These are phyloP conservation scores for Leptinotarsa juncta DNA, from an alignment of 2,888 invertebrate species.

Conservation along the genomic window DNA sequence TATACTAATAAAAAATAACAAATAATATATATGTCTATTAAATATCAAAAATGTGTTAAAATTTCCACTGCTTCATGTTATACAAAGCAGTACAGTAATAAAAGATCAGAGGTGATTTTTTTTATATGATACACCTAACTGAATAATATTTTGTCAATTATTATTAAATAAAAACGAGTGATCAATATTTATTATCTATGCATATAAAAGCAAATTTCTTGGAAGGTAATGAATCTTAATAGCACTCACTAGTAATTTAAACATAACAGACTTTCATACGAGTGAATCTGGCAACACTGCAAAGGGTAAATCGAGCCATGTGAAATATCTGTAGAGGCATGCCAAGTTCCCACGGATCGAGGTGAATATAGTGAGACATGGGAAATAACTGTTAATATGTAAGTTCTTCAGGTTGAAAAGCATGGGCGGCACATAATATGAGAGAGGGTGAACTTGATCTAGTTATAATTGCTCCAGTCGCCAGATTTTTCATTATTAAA, in stretches of 20 bases:
- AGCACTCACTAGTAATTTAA: neutral
- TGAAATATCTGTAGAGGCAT: constrained; percentile 51
- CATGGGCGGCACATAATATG: constrained; percentile 35
- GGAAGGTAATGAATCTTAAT: too few relatives aligned
- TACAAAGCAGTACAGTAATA: too few relatives aligned
- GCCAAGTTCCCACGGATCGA: constrained; percentile 52
- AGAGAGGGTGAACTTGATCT: constrained; percentile 10
- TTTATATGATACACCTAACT: too few relatives aligned
- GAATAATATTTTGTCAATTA: too few relatives aligned
- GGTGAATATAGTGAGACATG: constrained; percentile 51
- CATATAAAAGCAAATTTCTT: too few relatives aligned
- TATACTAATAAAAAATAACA: too few relatives aligned
- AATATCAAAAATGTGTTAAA: too few relatives aligned
- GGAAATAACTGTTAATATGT: constrained; percentile 56
- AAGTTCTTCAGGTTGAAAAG: constrained; percentile 43
- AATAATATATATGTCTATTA: too few relatives aligned
- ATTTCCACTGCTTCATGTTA: too few relatives aligned
- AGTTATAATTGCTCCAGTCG: neutral
- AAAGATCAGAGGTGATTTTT: too few relatives aligned
- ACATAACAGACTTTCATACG: neutral
- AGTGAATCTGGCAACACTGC: constrained; percentile 29
- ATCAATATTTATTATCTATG: too few relatives aligned
- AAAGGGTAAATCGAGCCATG: constrained; percentile 45
- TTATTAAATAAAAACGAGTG: too few relatives aligned
- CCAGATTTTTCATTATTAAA: neutral